phyloP scores from a whole-genome alignment of 2,888 invertebrate genomes.

The Epistrophella euchroma region DNA sequence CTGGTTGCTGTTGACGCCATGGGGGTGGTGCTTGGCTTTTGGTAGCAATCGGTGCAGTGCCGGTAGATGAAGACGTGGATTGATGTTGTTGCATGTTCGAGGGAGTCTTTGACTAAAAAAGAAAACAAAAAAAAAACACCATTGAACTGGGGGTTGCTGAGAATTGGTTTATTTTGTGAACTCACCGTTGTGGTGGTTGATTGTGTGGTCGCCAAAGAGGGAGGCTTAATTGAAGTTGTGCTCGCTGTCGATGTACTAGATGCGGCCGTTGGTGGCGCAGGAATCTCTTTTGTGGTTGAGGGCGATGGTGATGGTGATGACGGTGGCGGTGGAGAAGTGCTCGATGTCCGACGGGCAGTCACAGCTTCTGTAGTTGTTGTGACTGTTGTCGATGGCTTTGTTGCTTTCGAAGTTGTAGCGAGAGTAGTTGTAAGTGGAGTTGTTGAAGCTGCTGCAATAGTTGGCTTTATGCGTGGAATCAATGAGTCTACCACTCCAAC shows the following conservation, averaged over 20 bases:
- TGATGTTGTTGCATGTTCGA: slow-evolving; percentile 83
- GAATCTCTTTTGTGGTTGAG: slow-evolving; percentile 66
- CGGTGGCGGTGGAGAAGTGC: slow-evolving; percentile 20
- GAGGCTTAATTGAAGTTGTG: slow-evolving; percentile 60
- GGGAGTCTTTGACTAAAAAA: slow-evolving; percentile 74
- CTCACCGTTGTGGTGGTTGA: slow-evolving; percentile 56
- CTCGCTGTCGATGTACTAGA: slow-evolving; percentile 78
- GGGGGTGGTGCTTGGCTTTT: slow-evolving; percentile 80
- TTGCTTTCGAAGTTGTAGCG: slow-evolving; percentile 57
- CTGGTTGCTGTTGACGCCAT: slow-evolving; percentile 81
- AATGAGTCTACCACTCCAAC: slow-evolving; percentile 83
- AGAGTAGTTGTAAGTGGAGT: slow-evolving; percentile 78
- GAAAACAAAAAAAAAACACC: slow-evolving; percentile 52
- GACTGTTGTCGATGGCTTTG: slow-evolving; percentile 64
- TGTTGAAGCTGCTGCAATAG: slow-evolving; percentile 80
- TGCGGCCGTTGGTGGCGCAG: slow-evolving; percentile 78
- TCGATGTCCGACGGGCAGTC: slow-evolving; percentile 67
- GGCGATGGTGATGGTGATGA: slow-evolving; percentile 26
- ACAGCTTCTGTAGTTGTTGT: slow-evolving; percentile 61
- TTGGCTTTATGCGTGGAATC: slow-evolving; percentile 81
- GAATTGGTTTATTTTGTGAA: slow-evolving; percentile 60
- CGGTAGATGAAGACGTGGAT: slow-evolving; percentile 77
- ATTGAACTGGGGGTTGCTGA: slow-evolving; percentile 74
- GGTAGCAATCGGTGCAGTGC: slow-evolving; percentile 79
- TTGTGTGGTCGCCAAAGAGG: slow-evolving; percentile 56